A percentile compares a stretch with the other conserved stretches of the same genome.
Evolutionary conservation across 1,140 invertebrate species (phyloP).

Genomic region (Nixonia krombeini): DNA sequence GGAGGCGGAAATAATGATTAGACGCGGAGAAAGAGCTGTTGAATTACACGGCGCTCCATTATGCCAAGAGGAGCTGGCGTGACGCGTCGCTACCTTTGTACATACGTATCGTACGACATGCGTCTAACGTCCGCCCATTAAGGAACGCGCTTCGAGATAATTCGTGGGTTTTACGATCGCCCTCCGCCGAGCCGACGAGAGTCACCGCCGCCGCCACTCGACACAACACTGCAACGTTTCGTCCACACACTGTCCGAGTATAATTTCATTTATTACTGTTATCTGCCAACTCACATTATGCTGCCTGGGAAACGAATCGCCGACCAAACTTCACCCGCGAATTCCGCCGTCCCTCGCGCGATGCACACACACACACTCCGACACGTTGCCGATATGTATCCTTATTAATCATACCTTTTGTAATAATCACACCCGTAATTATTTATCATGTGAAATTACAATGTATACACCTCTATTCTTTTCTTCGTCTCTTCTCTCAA

Average conservation of each 20-base stretch:
- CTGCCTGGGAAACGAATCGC: too few relatives aligned
- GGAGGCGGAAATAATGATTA: conserved; percentile 69
- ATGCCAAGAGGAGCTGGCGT: conserved; percentile 57
- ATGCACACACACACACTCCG: too few relatives aligned
- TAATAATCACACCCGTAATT: too few relatives aligned
- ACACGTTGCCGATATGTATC: too few relatives aligned
- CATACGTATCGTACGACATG: conserved; percentile 48
- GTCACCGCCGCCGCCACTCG: conserved; percentile 26
- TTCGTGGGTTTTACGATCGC: conserved; percentile 48
- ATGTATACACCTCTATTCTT: too few relatives aligned
- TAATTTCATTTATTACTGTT: conserved; percentile 49
- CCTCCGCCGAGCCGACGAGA: conserved; percentile 20
- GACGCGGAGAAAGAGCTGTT: conserved; percentile 68
- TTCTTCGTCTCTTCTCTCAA: too few relatives aligned
- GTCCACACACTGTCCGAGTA: conserved; percentile 29
- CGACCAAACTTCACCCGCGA: too few relatives aligned
- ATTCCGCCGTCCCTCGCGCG: too few relatives aligned
- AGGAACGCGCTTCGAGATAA: conserved; percentile 45
- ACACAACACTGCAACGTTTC: conserved; percentile 11
- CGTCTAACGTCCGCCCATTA: conserved; percentile 38
- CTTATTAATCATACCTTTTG: too few relatives aligned
- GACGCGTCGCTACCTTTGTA: conserved; percentile 57
- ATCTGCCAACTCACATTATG: conserved; percentile 8
- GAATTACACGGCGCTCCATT: conserved; percentile 63
- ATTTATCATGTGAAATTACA: too few relatives aligned